Conservation (phyloP, 2,113 vertebrate genomes). For the Phrynocephalus versicolor region DNA sequence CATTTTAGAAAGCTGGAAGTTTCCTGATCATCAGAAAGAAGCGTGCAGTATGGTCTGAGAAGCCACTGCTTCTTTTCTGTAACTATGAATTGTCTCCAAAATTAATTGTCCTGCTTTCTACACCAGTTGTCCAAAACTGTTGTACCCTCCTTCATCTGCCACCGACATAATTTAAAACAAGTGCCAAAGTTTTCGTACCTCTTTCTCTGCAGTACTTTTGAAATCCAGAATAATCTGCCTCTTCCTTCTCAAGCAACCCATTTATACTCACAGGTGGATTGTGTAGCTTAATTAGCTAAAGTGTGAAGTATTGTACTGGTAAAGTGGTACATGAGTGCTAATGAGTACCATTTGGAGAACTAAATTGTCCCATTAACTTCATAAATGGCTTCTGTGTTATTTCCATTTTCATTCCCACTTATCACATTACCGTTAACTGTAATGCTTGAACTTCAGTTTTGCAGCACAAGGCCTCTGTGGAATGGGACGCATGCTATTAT, state of each 20-base stretch:
- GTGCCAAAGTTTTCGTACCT: not conserved
- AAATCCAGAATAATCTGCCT: not conserved
- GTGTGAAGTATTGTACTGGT: not conserved
- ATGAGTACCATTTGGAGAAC: not conserved
- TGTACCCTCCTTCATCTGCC: not conserved
- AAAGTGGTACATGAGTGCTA: not conserved
- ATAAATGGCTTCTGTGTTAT: not conserved
- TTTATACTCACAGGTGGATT: not conserved
- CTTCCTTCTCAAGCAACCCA: not conserved
- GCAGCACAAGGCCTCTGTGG: not conserved
- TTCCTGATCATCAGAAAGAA: not conserved
- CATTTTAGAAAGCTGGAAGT: not conserved
- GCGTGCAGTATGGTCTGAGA: not conserved
- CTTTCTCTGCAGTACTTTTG: not conserved
- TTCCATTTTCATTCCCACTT: not conserved
- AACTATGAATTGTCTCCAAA: not conserved
- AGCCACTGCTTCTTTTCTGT: not conserved
- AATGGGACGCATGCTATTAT: not conserved
- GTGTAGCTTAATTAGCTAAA: not conserved
- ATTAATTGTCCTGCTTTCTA: not conserved
- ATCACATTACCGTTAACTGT: not conserved
- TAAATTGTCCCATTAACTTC: not conserved
- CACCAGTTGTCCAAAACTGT: not conserved
- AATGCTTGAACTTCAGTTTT: not conserved
- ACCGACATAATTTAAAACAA: not conserved